Conservation (phyloP, 1,140 invertebrate species). For the Asobara japonica region DNA sequence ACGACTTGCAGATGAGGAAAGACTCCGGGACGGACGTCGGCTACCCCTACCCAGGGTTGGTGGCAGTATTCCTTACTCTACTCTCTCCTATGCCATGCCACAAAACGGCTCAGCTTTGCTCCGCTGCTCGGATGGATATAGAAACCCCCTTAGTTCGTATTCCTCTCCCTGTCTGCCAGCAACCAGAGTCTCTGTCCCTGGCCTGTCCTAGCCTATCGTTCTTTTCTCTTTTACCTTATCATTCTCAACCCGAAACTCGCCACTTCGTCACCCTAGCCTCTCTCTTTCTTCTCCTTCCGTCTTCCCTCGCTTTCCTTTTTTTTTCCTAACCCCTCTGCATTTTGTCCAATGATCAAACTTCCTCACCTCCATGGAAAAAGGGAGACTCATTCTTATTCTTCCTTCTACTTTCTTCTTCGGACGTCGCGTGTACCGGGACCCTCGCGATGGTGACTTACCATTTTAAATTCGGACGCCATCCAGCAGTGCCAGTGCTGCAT, state of each 20-base stretch:
- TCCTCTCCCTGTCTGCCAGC: slow-evolving; percentile 65
- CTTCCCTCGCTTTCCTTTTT: neutral
- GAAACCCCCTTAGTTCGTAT: slow-evolving; percentile 65
- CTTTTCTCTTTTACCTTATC: slow-evolving; percentile 8
- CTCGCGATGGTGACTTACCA: slow-evolving; percentile 47
- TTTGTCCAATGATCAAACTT: slow-evolving; percentile 9
- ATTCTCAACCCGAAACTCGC: slow-evolving; percentile 13
- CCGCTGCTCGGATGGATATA: slow-evolving; percentile 68
- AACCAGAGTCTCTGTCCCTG: slow-evolving; percentile 48
- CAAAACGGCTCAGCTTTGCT: slow-evolving; percentile 66
- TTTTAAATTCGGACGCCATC: slow-evolving; percentile 49
- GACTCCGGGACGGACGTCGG: slow-evolving; percentile 71
- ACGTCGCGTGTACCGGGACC: slow-evolving; percentile 39
- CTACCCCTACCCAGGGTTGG: slow-evolving; percentile 67
- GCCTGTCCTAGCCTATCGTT: slow-evolving; percentile 22
- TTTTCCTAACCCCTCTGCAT: neutral
- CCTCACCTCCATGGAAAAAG: slow-evolving; percentile 6
- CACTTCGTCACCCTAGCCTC: neutral
- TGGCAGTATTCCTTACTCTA: slow-evolving; percentile 68
- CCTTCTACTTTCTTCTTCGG: slow-evolving; percentile 24
- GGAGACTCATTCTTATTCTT: slow-evolving; percentile 13
- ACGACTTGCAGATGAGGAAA: slow-evolving; percentile 88
- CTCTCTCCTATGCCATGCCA: slow-evolving; percentile 69
- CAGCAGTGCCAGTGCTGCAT: slow-evolving; percentile 67
- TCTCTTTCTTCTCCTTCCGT: neutral